These are phyloP conservation scores for Argyresthia albistria DNA, from an alignment of 2,888 invertebrate genomes.

Conservation along the genomic window DNA sequence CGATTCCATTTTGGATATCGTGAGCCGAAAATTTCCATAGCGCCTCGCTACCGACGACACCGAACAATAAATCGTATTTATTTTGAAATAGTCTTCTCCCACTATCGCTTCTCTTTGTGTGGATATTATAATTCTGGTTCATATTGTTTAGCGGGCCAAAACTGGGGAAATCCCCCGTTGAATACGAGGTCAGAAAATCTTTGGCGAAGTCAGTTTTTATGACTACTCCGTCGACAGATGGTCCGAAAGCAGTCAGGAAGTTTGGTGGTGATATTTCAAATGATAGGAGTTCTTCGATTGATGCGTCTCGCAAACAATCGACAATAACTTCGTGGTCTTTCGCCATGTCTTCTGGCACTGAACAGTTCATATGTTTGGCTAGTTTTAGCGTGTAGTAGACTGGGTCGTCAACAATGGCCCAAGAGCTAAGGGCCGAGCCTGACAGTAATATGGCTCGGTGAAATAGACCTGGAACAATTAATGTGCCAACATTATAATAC, in stretches of 20 bases:
- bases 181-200: constrained; percentile 80
- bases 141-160: constrained; percentile 72
- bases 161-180: constrained; percentile 75
- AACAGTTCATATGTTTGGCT: constrained; percentile 86
- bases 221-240: constrained; percentile 94
- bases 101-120: constrained; percentile 75
- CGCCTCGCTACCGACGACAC: constrained; percentile 94
- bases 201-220: constrained; percentile 91
- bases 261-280: constrained; percentile 86
- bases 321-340: constrained; percentile 89
- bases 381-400: constrained; percentile 85
- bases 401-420: constrained; percentile 92
- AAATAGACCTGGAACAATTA: constrained; percentile 77
- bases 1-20: constrained; percentile 88
- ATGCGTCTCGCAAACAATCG: constrained; percentile 84
- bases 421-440: constrained; percentile 90
- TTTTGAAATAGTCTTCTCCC: constrained; percentile 73
- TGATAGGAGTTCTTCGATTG: constrained; percentile 80
- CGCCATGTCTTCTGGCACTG: constrained; percentile 84
- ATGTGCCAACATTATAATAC: no score
- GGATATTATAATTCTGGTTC: constrained; percentile 64
- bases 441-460: constrained; percentile 89
- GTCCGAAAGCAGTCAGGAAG: constrained; percentile 91
- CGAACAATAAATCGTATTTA: constrained; percentile 89
- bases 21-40: constrained; percentile 90